These are phyloP conservation scores for Nomada lathburiana DNA, from an alignment of 2,888 invertebrate genomes.

Conservation along the genomic window DNA sequence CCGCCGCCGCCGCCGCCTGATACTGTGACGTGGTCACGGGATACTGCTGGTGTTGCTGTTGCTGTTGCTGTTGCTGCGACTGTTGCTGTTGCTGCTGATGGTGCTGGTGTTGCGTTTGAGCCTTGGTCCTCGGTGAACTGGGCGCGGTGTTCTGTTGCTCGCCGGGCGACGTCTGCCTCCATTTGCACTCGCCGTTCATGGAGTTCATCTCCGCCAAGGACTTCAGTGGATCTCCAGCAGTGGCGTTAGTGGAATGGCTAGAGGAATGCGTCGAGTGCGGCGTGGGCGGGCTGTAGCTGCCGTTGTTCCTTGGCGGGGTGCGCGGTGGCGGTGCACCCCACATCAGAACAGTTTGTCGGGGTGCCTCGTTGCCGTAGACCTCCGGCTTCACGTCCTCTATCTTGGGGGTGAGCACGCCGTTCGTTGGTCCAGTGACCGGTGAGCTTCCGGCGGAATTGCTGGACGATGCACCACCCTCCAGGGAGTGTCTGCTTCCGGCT, in stretches of 20 bases:
- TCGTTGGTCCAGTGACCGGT: conserved; percentile 85
- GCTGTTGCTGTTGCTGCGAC: conserved; percentile 79
- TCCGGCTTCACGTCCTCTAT: conserved; percentile 87
- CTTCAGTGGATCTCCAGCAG: conserved; percentile 83
- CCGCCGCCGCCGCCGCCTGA: conserved; percentile 72
- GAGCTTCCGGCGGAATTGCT: conserved; percentile 88
- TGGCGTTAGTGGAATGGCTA: conserved; percentile 75
- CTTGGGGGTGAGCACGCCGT: conserved; percentile 86
- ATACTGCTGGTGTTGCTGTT: conserved; percentile 79
- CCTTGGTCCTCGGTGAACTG: conserved; percentile 82
- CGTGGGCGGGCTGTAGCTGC: conserved; percentile 82
- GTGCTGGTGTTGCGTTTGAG: conserved; percentile 79
- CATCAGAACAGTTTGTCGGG: conserved; percentile 96
- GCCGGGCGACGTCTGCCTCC: conserved; percentile 83
- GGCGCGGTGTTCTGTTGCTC: conserved; percentile 77
- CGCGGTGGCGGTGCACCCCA: conserved; percentile 88
- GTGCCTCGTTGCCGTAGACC: conserved; percentile 86
- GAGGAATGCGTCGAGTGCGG: conserved; percentile 80
- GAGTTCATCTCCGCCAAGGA: conserved; percentile 85
- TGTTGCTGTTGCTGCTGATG: conserved; percentile 78
- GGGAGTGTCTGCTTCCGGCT: conserved; percentile 81
- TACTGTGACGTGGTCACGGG: conserved; percentile 80
- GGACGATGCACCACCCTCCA: conserved; percentile 86
- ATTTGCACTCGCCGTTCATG: conserved; percentile 85
- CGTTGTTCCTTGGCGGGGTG: conserved; percentile 82